Conservation (phyloP, 2,888 invertebrate genomes). For the Biston stratarius region DNA sequence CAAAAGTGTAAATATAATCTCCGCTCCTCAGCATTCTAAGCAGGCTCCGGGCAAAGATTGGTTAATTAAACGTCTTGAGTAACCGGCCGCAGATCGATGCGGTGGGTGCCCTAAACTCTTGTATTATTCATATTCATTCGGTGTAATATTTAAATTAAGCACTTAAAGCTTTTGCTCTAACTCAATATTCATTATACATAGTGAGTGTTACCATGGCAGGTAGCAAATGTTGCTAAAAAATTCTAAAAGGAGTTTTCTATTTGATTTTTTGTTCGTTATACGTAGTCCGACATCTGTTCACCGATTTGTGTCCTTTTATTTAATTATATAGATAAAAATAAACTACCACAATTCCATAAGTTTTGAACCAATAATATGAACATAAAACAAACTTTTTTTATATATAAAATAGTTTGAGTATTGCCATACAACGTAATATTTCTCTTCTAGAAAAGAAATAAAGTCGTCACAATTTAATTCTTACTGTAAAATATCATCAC, state of each 20-base stretch:
- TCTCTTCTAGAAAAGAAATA: too few species aligned
- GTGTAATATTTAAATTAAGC: constrained; percentile 69
- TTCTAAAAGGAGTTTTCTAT: too few species aligned
- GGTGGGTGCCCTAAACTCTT: constrained; percentile 56
- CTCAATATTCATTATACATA: constrained; percentile 64
- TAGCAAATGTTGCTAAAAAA: not conserved
- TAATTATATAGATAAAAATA: too few species aligned
- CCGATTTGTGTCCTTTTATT: too few species aligned
- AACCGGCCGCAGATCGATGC: constrained; percentile 51
- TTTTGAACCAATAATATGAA: too few species aligned
- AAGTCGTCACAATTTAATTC: not conserved
- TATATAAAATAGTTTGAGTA: too few species aligned
- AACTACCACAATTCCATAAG: too few species aligned
- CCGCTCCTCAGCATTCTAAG: constrained; percentile 18
- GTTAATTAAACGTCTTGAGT: constrained; percentile 53
- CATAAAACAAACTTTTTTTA: too few species aligned
- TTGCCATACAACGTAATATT: too few species aligned
- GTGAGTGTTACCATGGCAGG: constrained; percentile 33
- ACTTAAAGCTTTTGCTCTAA: constrained; percentile 58
- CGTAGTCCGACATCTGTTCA: too few species aligned
- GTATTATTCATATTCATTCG: constrained; percentile 66
- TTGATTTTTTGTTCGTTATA: too few species aligned
- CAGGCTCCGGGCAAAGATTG: constrained; percentile 34
- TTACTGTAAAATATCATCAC: not conserved
- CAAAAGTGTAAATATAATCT: constrained; percentile 29